Evolutionary conservation across 2,888 invertebrate genomes (phyloP).

Genomic region (Aphidoletes aphidimyza): DNA sequence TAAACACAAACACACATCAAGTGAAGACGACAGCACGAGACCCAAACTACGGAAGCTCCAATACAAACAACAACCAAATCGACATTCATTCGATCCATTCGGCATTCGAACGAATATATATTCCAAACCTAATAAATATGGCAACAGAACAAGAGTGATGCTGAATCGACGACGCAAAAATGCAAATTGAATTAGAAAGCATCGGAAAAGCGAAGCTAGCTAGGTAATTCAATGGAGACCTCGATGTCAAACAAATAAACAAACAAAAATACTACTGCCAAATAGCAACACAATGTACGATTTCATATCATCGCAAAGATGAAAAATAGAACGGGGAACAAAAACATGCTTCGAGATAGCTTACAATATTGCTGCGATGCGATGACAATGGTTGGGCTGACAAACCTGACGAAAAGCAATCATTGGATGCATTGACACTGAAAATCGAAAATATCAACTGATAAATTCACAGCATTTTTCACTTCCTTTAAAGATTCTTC

Average conservation of each 20-base stretch:
- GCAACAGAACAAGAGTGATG: constrained; percentile 37
- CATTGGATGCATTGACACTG: constrained; percentile 43
- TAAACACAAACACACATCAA: neutral
- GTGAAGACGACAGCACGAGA: neutral
- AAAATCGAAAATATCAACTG: constrained; percentile 42
- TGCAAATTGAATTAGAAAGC: constrained; percentile 36
- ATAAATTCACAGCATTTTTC: constrained; percentile 37
- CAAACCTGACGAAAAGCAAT: constrained; percentile 27
- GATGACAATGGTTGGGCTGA: neutral
- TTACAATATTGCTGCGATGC: neutral
- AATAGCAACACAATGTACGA: constrained; percentile 4
- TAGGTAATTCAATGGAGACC: neutral
- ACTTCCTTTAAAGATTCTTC: constrained; percentile 3
- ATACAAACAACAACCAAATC: neutral
- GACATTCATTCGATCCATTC: neutral
- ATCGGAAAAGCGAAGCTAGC: neutral
- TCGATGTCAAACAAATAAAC: neutral
- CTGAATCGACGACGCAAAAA: constrained; percentile 40
- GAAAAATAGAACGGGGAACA: neutral
- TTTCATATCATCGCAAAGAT: neutral
- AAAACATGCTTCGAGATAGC: neutral
- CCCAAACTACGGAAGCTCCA: constrained; percentile 8
- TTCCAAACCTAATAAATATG: constrained; percentile 24
- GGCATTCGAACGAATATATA: too few relatives aligned
- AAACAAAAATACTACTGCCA: neutral